Percentiles rank a stretch among this genome's conserved stretches.
Conservation (phyloP, 2,888 invertebrate species). For the Rhopalosiphum nymphaeae region DNA sequence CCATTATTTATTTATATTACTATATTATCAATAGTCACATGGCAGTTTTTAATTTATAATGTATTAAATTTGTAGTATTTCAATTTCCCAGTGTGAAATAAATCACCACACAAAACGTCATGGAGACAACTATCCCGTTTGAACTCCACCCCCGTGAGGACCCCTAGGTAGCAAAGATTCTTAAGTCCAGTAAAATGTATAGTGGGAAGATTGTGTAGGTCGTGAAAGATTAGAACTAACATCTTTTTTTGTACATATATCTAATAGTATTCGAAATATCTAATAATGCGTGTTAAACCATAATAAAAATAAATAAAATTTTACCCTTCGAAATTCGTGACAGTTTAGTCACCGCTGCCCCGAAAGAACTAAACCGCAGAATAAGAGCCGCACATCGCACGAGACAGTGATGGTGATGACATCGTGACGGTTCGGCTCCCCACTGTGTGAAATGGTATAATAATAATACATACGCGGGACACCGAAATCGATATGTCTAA, state of each 20-base stretch:
- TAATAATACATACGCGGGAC: not conserved
- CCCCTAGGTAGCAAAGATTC: not conserved
- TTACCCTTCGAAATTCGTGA: not conserved
- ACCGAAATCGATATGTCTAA: constrained; percentile 25
- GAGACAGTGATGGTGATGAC: not conserved
- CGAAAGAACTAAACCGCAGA: not conserved
- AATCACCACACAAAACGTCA: not conserved
- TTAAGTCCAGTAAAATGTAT: not conserved
- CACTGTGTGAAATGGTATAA: not conserved
- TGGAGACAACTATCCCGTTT: not conserved
- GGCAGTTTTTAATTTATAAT: too few relatives aligned
- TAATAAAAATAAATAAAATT: not conserved
- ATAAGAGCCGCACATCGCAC: not conserved
- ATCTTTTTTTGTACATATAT: not conserved
- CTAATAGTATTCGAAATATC: not conserved
- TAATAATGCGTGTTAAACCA: not conserved
- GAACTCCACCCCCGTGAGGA: not conserved
- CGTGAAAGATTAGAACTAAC: not conserved
- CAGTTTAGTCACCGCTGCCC: not conserved
- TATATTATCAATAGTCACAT: too few relatives aligned
- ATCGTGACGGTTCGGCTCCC: not conserved
- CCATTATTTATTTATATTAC: too few relatives aligned
- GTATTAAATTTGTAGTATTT: not conserved
- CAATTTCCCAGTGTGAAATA: not conserved
- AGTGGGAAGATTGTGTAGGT: not conserved